Evolutionary conservation across 1,140 invertebrate species (phyloP).

Genomic region (Drosophila jambulina): DNA sequence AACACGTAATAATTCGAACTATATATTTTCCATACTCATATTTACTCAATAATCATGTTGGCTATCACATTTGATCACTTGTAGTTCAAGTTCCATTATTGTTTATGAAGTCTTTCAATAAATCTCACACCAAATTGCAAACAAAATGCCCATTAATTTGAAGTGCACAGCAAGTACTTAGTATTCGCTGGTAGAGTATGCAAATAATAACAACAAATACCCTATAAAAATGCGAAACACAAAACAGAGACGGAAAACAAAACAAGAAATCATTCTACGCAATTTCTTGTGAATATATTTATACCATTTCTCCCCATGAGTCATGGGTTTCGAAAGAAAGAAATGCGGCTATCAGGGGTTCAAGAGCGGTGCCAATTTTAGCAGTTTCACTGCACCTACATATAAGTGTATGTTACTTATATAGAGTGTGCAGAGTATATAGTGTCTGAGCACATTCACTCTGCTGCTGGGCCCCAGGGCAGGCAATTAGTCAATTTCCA

Average conservation of each 20-base stretch:
- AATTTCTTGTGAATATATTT: constrained; percentile 41
- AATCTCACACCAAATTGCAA: constrained; percentile 6
- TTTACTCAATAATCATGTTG: not conserved
- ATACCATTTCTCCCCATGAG: constrained; percentile 40
- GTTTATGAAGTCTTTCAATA: not conserved
- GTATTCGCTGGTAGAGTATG: constrained; percentile 6
- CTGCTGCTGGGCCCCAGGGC: constrained; percentile 24
- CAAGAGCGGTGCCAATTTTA: constrained; percentile 35
- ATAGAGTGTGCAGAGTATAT: not conserved
- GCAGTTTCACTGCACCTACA: constrained; percentile 3
- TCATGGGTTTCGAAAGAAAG: constrained; percentile 22
- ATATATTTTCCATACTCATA: not conserved
- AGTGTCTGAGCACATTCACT: constrained; percentile 18
- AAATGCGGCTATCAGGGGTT: constrained; percentile 7
- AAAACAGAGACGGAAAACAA: constrained; percentile 25
- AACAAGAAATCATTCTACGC: constrained; percentile 34
- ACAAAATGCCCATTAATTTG: constrained; percentile 11
- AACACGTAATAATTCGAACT: not conserved
- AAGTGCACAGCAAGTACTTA: constrained; percentile 20
- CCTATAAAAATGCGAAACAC: constrained; percentile 31
- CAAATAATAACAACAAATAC: constrained; percentile 29
- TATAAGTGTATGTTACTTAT: not conserved
- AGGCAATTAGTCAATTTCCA: constrained; percentile 69
- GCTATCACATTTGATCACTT: not conserved
- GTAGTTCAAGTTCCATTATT: not conserved